Conservation (phyloP, 2,888 invertebrate species). For the Ormyrus nitidulus region DNA sequence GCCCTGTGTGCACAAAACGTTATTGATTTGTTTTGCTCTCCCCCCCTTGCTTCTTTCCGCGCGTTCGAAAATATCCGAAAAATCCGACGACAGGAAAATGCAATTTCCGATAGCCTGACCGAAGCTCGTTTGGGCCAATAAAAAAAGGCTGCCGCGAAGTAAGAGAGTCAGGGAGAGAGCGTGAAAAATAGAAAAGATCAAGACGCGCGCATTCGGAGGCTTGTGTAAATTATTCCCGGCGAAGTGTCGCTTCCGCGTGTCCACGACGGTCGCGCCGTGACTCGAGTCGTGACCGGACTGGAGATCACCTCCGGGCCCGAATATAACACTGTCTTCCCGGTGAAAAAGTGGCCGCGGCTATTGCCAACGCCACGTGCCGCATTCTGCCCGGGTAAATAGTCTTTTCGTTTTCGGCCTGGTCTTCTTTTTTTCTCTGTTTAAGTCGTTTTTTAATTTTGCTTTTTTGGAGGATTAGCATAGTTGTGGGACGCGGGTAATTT, state of each 20-base stretch:
- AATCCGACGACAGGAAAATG: slow-evolving; percentile 53
- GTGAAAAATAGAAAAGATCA: slow-evolving; percentile 38
- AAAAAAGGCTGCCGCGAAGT: slow-evolving; percentile 18
- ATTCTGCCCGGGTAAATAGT: too few relatives aligned
- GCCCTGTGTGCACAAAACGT: slow-evolving; percentile 32
- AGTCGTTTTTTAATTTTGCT: too few relatives aligned
- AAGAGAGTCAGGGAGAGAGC: slow-evolving; percentile 8
- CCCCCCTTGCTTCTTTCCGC: slow-evolving; percentile 1
- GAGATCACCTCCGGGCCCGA: too few relatives aligned
- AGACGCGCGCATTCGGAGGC: background rate
- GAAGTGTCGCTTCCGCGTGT: slow-evolving; percentile 23
- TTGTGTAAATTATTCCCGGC: slow-evolving; percentile 37
- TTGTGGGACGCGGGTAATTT: too few relatives aligned
- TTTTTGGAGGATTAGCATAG: too few relatives aligned
- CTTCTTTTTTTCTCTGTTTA: too few relatives aligned
- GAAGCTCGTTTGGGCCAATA: slow-evolving; percentile 16
- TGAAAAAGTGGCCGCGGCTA: too few relatives aligned
- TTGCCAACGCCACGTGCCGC: too few relatives aligned
- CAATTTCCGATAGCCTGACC: slow-evolving; percentile 52
- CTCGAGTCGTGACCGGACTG: slow-evolving; percentile 11
- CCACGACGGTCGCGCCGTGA: slow-evolving; percentile 12
- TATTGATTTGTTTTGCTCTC: slow-evolving; percentile 35
- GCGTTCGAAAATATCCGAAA: slow-evolving; percentile 44
- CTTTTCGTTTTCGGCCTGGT: too few relatives aligned
- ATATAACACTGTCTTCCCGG: too few relatives aligned